Evolutionary conservation across 2,888 invertebrate species (phyloP), one percentile per base, ranked within the genome.

Genomic region (Abrostola tripartita): DNA sequence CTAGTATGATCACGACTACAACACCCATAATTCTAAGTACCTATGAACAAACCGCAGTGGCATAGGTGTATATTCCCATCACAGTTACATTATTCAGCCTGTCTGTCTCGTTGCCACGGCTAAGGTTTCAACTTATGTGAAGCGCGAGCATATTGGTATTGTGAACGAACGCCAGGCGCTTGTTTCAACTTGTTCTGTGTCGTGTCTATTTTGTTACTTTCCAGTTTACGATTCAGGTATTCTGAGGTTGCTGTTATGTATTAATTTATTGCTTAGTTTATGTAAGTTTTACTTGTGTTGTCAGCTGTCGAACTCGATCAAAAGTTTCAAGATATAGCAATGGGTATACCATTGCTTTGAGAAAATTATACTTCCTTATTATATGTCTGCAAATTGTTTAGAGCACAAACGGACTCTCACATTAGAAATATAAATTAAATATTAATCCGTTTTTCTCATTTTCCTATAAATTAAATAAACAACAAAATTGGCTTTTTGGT

Each of bases 21-120:
- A 41, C 41, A 5, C 41, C n/a, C n/a, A n/a, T 24, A 9, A 5
- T 6, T 41, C 41, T 41, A 41, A 41, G n/a, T 41, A 41, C 11
- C 0, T n/a, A 41, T 41, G 41, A 11, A 5, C n/a, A 5, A n/a
- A 5, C 10, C 14, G 14, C 8, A 24, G 14, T 14, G 8, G 44
- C 14, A 47, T 47, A 47, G 44, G 5, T 37, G 24, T 50, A 14
- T 52, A 51, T 42, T 62, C 52, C 58, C 52, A 40, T 50, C 37
- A 24, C 42, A 35, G 58, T 7, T 69, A 49, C 51, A 61, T 78
- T 69, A 74, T 74, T 78, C 61, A 56, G 42, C 37, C 37, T 58
- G 67, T 74, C 65, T 52, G 58, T 59, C 60, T 65, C 57, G 37
- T 37, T 10, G 40, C 37, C 50, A 40, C 55, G 12, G 51, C 35